Percentiles rank a stretch among this genome's conserved stretches.
Conservation (phyloP, 2,797 vertebrate genomes). For the Squalus acanthias region DNA sequence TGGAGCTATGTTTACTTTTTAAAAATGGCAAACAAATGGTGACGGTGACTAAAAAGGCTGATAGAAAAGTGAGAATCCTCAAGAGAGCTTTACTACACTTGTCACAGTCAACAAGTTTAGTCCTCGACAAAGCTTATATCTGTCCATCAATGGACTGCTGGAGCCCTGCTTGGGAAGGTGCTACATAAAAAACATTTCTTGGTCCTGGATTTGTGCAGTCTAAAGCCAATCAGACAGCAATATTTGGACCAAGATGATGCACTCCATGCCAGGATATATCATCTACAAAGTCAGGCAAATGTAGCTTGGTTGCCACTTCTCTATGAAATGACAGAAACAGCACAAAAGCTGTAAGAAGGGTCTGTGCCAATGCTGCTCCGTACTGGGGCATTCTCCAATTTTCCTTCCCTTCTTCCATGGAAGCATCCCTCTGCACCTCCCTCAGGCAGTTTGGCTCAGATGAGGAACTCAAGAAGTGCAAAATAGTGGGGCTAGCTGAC, state of each 20-base stretch:
- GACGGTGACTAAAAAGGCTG: not conserved
- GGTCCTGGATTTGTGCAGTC: not conserved
- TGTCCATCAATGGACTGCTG: not conserved
- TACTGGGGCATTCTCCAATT: not conserved
- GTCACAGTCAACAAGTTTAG: not conserved
- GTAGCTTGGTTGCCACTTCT: not conserved
- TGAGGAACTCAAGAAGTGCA: not conserved
- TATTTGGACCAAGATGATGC: not conserved
- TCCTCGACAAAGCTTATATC: not conserved
- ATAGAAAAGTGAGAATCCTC: not conserved
- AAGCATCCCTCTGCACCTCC: not conserved
- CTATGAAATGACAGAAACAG: not conserved
- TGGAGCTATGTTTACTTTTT: not conserved
- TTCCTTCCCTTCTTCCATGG: not conserved
- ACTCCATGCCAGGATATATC: not conserved
- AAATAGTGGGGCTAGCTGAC: not conserved
- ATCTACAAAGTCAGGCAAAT: not conserved
- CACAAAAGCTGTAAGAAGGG: not conserved
- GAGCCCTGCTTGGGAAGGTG: not conserved
- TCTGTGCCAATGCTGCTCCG: too few species aligned
- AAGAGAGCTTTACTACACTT: not conserved
- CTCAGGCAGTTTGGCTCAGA: not conserved
- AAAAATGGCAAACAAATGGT: not conserved
- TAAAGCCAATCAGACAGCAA: not conserved
- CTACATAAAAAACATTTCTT: not conserved